Evolutionary conservation across 2,113 vertebrate genomes (phyloP), one percentile per base, ranked within the genome.

Genomic region (Strigops habroptila): DNA sequence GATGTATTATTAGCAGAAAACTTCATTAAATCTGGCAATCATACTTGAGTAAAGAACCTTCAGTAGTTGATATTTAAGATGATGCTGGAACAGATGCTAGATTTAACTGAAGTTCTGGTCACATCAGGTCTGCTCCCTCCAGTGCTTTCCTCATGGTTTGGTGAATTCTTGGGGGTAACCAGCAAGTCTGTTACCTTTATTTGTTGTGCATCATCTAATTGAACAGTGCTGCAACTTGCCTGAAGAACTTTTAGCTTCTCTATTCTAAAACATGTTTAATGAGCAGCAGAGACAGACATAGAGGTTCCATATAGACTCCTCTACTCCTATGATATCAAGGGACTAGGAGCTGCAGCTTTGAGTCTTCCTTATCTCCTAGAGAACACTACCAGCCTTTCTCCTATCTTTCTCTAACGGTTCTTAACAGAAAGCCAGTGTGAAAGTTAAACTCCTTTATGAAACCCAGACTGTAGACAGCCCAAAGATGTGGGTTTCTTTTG

Each of bases 281-380:
- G 73, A 68, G 55, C 64, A 86, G 43, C 73, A 86, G 30, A 44
- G 33, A 3, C 30, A 77, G 31, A 52, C 0, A 1, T n/a, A 43
- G 8, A 31, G 64, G 81, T 86, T 39, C 59, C 21, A 3, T 57
- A 3, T 62, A 55, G 75, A 31, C 52, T 73, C 25, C 18, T 86
- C n/a, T 89, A 23, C 33, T 27, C 37, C 11, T 0, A 0, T n/a
- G 75, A 31, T 96, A 91, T 95, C 93, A 82, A 79, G 89, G 52
- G 14, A 15, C 74, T 18, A 0, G 14, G 67, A 79, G 69, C 77
- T 92, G 91, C 94, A 97, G 83, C 93, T 91, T 92, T 55, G 48
- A 21, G 39, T 68, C 86, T 63, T 44, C 60, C 80, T 97, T 97
- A 97, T 97, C 96, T 95, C 9, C 0, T 44, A n/a, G 77, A 71